Conservation (phyloP, 2,113 vertebrate species). For the Xenopus tropicalis region UCB_Xtro_10.0 CM004446.2:3594501-3595000, state of each 20-base stretch:
- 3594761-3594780: constrained; percentile 6
- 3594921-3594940: no score
- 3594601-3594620: constrained; percentile 73
- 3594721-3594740: no score
- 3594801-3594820: no score
- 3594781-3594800: not conserved
- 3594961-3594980: no score
- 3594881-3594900: not conserved
- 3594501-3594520: constrained; percentile 92
- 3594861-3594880: not conserved
- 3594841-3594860: no score
- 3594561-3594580: constrained; percentile 66
- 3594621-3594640: constrained; percentile 71
- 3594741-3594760: not conserved
- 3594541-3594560: constrained; percentile 88
- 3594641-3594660: constrained; percentile 56
- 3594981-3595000: no score
- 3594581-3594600: constrained; percentile 55
- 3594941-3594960: no score
- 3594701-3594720: constrained; percentile 74
- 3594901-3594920: not conserved
- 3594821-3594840: no score
- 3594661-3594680: constrained; percentile 56
- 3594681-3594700: constrained; percentile 65
- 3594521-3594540: constrained; percentile 92